phyloP scores from a whole-genome alignment of 2,113 vertebrate genomes.

The Elaphurus davidianus region DNA sequence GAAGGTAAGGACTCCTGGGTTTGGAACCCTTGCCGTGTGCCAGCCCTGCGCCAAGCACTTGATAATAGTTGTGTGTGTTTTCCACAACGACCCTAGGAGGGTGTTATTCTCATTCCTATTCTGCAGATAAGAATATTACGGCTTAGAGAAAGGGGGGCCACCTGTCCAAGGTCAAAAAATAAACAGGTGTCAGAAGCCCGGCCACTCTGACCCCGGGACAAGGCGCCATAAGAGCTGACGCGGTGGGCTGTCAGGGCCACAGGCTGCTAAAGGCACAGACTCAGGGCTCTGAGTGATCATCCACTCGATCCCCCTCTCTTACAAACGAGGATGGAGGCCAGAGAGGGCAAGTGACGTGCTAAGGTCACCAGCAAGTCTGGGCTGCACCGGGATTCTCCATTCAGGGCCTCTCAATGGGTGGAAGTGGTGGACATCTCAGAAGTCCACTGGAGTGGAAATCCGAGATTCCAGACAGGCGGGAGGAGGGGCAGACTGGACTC shows the following conservation, averaged over 20 bases:
- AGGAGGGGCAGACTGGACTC: background rate
- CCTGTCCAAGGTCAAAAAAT: background rate
- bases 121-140: background rate
- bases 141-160: background rate
- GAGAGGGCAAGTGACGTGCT: background rate
- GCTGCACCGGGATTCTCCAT: background rate
- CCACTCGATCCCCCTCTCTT: background rate
- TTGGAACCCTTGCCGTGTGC: accelerated
- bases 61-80: background rate
- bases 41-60: background rate
- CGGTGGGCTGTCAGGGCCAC: background rate
- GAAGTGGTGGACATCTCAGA: background rate
- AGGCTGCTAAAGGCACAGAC: background rate
- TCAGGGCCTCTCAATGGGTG: background rate
- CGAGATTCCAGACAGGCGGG: background rate
- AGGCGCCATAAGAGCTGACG: too few relatives aligned
- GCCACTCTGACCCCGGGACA: background rate
- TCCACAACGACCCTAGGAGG: background rate
- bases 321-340: background rate
- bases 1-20: background rate
- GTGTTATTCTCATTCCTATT: background rate
- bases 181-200: background rate
- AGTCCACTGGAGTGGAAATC: background rate
- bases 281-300: background rate
- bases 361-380: background rate